Evolutionary conservation across 1,140 invertebrate species (phyloP), one percentile per base, ranked within the genome.

Genomic region (Coelopa frigida): DNA sequence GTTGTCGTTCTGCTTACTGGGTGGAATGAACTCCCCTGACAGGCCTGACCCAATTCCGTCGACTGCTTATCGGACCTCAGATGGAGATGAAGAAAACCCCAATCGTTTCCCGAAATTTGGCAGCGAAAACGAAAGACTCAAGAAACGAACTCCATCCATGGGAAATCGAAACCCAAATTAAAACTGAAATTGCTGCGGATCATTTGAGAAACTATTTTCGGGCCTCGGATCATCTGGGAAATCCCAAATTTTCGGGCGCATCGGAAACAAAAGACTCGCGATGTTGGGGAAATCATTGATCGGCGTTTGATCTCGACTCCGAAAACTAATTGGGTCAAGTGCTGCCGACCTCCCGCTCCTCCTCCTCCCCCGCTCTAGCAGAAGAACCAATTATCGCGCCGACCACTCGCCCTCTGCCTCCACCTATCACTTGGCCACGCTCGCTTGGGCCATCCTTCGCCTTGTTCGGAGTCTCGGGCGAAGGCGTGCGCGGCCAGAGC

Each of bases 71-170:
- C 8, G 8, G 27, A 29, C 27, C 8, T 29, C 27, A 29, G 27
- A 14, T 14, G 14, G 14, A 29, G 8, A 29, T 29, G 27, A 29
- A 14, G 14, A 29, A 29, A 10, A 29, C 8, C 8, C 8, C 27
- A 29, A 29, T 14, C 27, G 27, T 29, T 29, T 29, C 27, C 8
- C 14, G 14, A 8, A 29, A 29, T 29, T 8, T 10, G 8, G 27
- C 27, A 14, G 27, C 8, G 14, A 29, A 49, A 49, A 39, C 52
- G 52, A 54, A 50, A 53, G 52, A 54, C 52, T 54, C 45, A 43
- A 46, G 50, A 43, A 46, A 41, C 47, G 24, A 54, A 54, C 52
- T 29, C 14, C 8, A 29, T 29, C 14, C 14, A 10, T 29, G 8
- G 27, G 14, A 29, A 10, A 10, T 29, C 8, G 14, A 29, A 10